These are phyloP conservation scores for Agapostemon virescens DNA, from an alignment of 2,888 invertebrate genomes.

Conservation along the genomic window DNA sequence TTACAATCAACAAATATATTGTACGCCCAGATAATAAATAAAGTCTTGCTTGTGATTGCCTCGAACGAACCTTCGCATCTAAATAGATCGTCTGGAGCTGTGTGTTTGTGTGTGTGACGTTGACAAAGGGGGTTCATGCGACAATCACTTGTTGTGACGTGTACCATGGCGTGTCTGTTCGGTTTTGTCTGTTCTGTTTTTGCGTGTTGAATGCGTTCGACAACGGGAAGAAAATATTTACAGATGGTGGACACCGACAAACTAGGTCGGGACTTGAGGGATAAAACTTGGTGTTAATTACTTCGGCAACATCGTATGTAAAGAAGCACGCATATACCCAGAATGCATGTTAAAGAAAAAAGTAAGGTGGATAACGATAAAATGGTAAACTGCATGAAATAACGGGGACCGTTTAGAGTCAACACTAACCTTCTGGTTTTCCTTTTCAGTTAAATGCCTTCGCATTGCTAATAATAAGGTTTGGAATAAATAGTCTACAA, in stretches of 20 bases:
- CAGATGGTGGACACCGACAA: slow-evolving; percentile 39
- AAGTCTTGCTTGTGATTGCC: neutral
- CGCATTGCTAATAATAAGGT: slow-evolving; percentile 59
- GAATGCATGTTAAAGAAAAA: slow-evolving; percentile 32
- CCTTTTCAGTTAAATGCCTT: slow-evolving; percentile 57
- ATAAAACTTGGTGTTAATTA: neutral
- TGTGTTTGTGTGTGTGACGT: neutral
- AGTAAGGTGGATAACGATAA: slow-evolving; percentile 24
- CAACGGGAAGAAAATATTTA: slow-evolving; percentile 32
- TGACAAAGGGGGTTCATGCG: slow-evolving; percentile 39
- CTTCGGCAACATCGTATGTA: slow-evolving; percentile 28
- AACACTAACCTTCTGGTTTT: slow-evolving; percentile 58
- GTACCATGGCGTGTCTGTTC: neutral
- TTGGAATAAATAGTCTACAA: slow-evolving; percentile 56
- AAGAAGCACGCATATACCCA: slow-evolving; percentile 47
- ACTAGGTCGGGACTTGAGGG: slow-evolving; percentile 18
- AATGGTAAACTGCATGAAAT: slow-evolving; percentile 46
- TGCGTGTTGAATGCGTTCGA: slow-evolving; percentile 15
- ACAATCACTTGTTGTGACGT: slow-evolving; percentile 39
- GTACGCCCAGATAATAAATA: neutral
- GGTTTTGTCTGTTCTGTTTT: neutral
- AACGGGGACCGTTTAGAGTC: slow-evolving; percentile 54
- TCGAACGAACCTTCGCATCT: neutral
- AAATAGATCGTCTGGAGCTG: neutral
- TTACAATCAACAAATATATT: neutral